Base-by-base conservation (phyloP, 2,888 invertebrate species). In the Tiliacea citrago region DNA sequence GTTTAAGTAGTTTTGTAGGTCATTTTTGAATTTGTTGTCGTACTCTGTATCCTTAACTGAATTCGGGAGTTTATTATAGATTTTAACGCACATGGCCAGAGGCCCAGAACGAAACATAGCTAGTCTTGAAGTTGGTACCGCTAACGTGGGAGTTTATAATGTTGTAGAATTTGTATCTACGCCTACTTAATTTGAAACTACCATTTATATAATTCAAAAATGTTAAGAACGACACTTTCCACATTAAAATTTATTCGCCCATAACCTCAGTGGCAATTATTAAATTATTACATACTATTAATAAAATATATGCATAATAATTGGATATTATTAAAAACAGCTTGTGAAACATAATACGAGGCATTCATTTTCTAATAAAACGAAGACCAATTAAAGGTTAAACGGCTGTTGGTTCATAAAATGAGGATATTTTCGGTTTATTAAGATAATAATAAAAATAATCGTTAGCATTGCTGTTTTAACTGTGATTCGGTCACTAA, bases 241-340 rank as follows among this genome's bases (percentile, higher is more conserved):
- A n/a, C 39, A 72, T 79, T 18, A n/a, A 61, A 66, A 61, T 73
- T 61, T 55, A 73, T 35, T 8, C 9, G n/a, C 66, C 66, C 16
- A 53, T 80, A 68, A 68, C 16, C 29, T 29, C 24, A 24, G 13
- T 21, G 10, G 67, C 39, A 79, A 68, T 78, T 58, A 68, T 53
- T 68, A 58, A 58, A 79, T 73, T 13, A 79, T 42, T 79, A 63
- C 51, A 42, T 60, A 42, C 39, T 65, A 42, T 62, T 75, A 73
- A 76, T 79, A 73, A 73, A 76, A 79, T 65, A 79, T 63, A 79
- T 63, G 68, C 58, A 75, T 75, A 39, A 57, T 82, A 73, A 55
- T 75, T 79, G 60, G 47, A 71, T 67, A 68, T 62, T 65, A 74
- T 65, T 78, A 60, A 63, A 60, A 74, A 63, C 79, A 45, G 60